Base-by-base conservation (phyloP, 2,888 invertebrate genomes). In the Caenorhabditis plicata region DNA sequence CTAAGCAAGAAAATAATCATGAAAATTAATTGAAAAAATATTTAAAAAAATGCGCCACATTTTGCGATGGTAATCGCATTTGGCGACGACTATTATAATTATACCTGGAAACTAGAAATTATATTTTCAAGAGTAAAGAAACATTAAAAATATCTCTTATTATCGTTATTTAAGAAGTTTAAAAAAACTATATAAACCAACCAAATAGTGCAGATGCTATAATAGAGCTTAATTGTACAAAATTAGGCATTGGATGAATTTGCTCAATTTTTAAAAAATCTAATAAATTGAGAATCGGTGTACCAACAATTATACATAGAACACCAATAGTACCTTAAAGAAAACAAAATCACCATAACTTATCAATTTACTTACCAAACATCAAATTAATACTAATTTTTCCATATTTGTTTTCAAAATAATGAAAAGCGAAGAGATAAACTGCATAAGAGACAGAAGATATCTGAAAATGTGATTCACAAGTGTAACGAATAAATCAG, bases 311-410 rank as follows among this genome's bases (percentile, higher is more conserved):
- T n/a, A 90, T 84, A 83, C 90, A 91, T 81, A 92, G 90, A 38
- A 95, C 85, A 4, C 96, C 95, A 66, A 96, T 91, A 81, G 95
- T 90, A 60, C 95, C 92, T 92, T 81, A 20, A 43, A 29, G 32
- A 19, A 9, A 9, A 4, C 19, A 27, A n/a, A 49, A 15, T 13
- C 20, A 4, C 20, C 17, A 39, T 25, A 48, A 22, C 5, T 8
- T 11, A 39, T 17, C 36, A 29, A 36, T n/a, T 19, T 15, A 81
- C 85, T 85, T 82, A 92, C 92, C 95, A 83, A 95, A 93, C 83
- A 96, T 91, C 85, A 95, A 87, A 48, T 92, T 90, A 76, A 93
- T 90, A 83, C 94, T 92, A 82, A 96, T 88, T 81, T 90, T 90
- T 77, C 93, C 92, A 81, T 93, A 92, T 79, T 90, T 89, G 81